Base-by-base conservation (phyloP, 2,113 vertebrate species). In the Mirounga angustirostris region DNA sequence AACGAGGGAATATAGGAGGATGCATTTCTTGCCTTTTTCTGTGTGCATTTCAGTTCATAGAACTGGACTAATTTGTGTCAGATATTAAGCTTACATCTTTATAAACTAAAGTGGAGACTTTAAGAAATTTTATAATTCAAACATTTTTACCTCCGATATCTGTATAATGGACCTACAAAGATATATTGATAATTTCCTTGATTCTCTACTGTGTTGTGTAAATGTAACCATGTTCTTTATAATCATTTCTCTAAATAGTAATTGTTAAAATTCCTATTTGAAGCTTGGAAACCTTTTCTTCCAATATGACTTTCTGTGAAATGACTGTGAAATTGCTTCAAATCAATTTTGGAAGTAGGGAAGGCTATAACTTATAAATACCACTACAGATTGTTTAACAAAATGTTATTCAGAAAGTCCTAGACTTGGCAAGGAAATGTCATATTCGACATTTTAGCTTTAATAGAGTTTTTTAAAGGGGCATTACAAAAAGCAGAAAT, bases 381-480 rank as follows among this genome's bases (percentile, higher is more conserved):
- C n/a, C 13, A 58, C 12, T 74, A n/a, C 19, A 73, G 33, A 84
- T 59, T 92, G 91, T 76, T 91, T 76, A 94, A 61, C 65, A 67
- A 95, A 97, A 95, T 91, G 58, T 28, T 86, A 76, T 79, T 92
- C 33, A 94, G 79, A 96, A 97, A 71, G 59, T 94, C 58, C 52
- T 93, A 71, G 50, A 78, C 26, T 91, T 97, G 13, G 54, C 84
- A 67, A 43, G 40, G 59, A 96, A 93, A 36, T 94, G 26, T 73
- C 52, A 21, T 59, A 84, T 59, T 93, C 91, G 33, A 81, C 46
- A 84, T 94, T 98, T 91, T 13, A 87, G 10, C 67, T 95, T 94
- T 96, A 94, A 90, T 93, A 88, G 81, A 76, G 19, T 3, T 85
- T 92, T 95, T 93, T 88, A 18, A 61, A 96, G 40, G 36, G 8